Conservation (phyloP, 2,797 vertebrate species). For the Percopsis omiscomaycus region DNA sequence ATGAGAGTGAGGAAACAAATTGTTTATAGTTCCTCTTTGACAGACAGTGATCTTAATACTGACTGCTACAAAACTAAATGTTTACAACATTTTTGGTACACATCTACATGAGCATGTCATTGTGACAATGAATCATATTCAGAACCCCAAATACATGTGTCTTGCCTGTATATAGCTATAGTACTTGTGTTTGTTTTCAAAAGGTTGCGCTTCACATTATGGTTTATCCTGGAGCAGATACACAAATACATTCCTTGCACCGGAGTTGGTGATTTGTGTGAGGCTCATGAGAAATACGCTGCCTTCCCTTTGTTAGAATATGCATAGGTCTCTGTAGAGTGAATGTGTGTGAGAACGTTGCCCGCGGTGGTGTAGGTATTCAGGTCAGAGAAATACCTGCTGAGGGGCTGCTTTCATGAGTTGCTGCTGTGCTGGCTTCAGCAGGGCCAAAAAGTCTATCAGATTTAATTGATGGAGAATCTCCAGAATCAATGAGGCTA, state of each 20-base stretch:
- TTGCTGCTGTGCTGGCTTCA: constrained; percentile 53
- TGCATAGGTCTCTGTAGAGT: constrained; percentile 42
- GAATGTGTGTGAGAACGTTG: constrained; percentile 28
- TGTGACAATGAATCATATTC: not conserved
- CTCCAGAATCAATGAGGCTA: constrained; percentile 72
- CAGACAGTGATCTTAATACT: constrained; percentile 32
- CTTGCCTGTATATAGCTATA: constrained; percentile 19
- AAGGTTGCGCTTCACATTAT: constrained; percentile 30
- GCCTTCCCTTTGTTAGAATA: constrained; percentile 28
- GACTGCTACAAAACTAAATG: not conserved
- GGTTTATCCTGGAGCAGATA: constrained; percentile 19
- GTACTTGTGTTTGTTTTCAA: constrained; percentile 18
- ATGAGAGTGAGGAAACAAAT: constrained; percentile 24
- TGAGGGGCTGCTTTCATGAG: constrained; percentile 36
- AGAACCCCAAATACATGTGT: constrained; percentile 7
- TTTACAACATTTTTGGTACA: too few species aligned
- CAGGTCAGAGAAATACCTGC: constrained; percentile 33
- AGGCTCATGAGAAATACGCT: constrained; percentile 33
- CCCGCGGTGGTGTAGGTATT: constrained; percentile 30
- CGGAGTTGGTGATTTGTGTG: constrained; percentile 42
- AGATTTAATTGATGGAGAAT: constrained; percentile 76
- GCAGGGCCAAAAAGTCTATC: constrained; percentile 65
- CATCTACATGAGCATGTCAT: not conserved
- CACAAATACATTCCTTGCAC: constrained; percentile 27
- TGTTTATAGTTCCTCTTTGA: constrained; percentile 30